These are phyloP conservation scores for Syngnathus scovelli DNA, from an alignment of 2,113 vertebrate species.

Conservation along the genomic window DNA sequence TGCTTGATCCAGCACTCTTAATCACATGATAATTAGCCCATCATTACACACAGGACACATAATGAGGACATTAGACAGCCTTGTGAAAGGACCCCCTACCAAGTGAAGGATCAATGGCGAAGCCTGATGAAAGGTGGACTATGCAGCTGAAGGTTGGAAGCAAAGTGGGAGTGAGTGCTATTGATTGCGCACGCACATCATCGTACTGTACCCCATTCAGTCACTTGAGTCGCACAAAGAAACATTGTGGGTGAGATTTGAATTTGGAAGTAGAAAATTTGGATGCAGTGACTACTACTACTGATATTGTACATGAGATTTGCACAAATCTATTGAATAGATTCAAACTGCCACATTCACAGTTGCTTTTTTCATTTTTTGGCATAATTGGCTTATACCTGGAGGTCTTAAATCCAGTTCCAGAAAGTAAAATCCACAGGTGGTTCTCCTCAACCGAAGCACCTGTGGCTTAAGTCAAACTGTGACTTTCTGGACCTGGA, in stretches of 20 bases:
- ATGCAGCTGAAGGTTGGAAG: slow-evolving; percentile 52
- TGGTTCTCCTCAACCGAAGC: too few relatives aligned
- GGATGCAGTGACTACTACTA: background rate
- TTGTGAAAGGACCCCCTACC: slow-evolving; percentile 60
- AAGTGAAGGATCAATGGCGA: slow-evolving; percentile 61
- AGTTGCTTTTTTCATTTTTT: too few relatives aligned
- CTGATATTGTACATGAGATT: too few relatives aligned
- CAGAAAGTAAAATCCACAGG: too few relatives aligned
- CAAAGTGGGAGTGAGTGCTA: slow-evolving; percentile 33
- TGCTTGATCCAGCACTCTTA: slow-evolving; percentile 60
- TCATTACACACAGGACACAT: slow-evolving; percentile 64
- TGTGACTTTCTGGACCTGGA: too few relatives aligned
- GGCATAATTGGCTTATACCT: too few relatives aligned
- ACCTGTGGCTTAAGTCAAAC: too few relatives aligned
- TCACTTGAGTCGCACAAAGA: slow-evolving; percentile 3
- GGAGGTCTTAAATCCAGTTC: too few relatives aligned
- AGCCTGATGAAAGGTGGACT: slow-evolving; percentile 66
- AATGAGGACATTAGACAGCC: slow-evolving; percentile 69
- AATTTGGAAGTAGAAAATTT: background rate
- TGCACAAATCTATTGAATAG: too few relatives aligned
- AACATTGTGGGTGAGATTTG: background rate
- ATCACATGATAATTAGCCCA: slow-evolving; percentile 71
- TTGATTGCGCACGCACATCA: slow-evolving; percentile 49
- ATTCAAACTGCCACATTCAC: too few relatives aligned
- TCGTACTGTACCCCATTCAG: slow-evolving; percentile 30